Base-by-base conservation (phyloP, 2,113 vertebrate species). In the Lycaon pictus region DNA sequence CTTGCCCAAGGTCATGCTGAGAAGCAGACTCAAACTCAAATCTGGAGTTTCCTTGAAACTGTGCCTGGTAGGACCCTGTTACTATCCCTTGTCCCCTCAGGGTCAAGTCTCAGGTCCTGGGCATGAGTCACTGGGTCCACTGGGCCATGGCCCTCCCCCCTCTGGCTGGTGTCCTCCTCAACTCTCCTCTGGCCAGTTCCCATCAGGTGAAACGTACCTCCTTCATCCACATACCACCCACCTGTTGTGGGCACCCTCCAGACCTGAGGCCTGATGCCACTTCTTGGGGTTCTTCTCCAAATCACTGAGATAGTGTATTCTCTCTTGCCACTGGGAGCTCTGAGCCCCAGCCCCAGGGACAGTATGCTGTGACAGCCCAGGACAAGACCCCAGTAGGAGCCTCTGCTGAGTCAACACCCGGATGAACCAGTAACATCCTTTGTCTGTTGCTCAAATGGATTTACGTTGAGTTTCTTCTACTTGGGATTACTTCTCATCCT, bases 401-500 rank as follows among this genome's bases (percentile, higher is more conserved):
- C 71, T 74, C 10, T 43, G 71, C 71, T 2, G 4, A 12, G 7
- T 11, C 63, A 58, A 43, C 27, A 29, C 32, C 71, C 13, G 29
- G 76, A 12, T 1, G 83, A 62, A 23, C 32, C 25, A 32, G 58
- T 2, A 7, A 7, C 29, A 29, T 11, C 29, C 72, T 20, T 56
- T 63, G 25, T 20, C 51, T 81, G 15, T 32, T 8, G 9, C 71
- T 23, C 69, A 65, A 32, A 19, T 15, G 37, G 90, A 27, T 72
- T 43, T 53, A 32, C 22, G 62, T 1, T 27, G 83, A 81, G 62
- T 55, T 43, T 19, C 93, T 79, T 62, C 51, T 23, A 11, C n/a
- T 56, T 19, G 3, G 6, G 0, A 0, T 9, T 0, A 58, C 17
- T 1, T 23, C 19, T 9, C 17, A 8, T 53, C 23, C 62, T 55